Evolutionary conservation across 1,140 invertebrate species (phyloP).

Genomic region (Pentalonia nigronervosa): DNA sequence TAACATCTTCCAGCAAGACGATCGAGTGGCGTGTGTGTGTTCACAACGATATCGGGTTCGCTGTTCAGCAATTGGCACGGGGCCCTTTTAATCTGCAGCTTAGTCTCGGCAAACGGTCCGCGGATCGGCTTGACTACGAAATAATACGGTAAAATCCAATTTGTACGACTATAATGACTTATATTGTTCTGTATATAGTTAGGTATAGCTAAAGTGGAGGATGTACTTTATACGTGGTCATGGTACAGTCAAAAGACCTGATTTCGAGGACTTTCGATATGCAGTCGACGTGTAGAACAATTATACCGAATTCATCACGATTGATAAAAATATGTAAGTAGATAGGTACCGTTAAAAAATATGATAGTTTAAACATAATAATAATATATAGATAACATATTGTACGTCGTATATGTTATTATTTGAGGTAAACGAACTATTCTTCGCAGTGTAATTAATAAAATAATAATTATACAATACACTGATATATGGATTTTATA

Average conservation of each 20-base stretch:
- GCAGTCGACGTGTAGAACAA: not conserved
- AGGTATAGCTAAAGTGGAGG: not conserved
- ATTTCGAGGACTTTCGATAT: not conserved
- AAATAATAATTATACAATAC: not conserved
- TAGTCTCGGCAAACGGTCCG: not conserved
- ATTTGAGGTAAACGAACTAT: not conserved
- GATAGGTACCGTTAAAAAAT: not conserved
- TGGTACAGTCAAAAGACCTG: not conserved
- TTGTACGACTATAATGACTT: not conserved
- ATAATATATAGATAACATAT: not conserved
- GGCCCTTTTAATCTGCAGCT: slow-evolving; percentile 29
- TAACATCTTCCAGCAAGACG: not conserved
- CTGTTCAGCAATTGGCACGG: not conserved
- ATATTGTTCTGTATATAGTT: slow-evolving; percentile 5
- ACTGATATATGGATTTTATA: no score
- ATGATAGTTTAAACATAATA: not conserved
- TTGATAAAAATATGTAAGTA: not conserved
- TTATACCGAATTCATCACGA: not conserved
- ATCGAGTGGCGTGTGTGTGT: not conserved
- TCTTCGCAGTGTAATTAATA: not conserved
- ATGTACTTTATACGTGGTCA: not conserved
- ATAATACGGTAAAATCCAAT: slow-evolving; percentile 8
- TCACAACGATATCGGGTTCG: not conserved
- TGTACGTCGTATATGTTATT: not conserved
- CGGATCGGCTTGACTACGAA: not conserved